Evolutionary conservation across 2,888 invertebrate species (phyloP).

Genomic region (Drosophila tripunctata): DNA sequence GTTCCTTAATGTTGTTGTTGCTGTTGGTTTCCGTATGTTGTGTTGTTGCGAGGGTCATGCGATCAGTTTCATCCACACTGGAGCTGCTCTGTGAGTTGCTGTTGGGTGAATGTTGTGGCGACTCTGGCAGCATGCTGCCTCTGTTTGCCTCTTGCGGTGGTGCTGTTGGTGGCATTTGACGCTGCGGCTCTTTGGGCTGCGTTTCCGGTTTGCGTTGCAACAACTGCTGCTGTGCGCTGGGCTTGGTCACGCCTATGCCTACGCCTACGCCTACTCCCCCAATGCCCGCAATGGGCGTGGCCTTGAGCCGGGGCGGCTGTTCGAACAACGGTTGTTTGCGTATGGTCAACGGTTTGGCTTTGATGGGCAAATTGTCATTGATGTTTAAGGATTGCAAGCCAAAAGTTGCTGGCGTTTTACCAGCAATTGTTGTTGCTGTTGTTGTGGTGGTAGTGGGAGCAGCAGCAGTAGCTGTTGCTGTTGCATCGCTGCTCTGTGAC

Average conservation of each 20-base stretch:
- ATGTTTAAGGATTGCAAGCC: slow-evolving; percentile 81
- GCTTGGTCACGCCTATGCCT: slow-evolving; percentile 72
- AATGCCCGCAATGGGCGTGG: slow-evolving; percentile 83
- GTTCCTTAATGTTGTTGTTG: slow-evolving; percentile 85
- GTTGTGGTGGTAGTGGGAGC: slow-evolving; percentile 53
- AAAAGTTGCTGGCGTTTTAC: slow-evolving; percentile 36
- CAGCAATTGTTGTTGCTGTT: slow-evolving; percentile 11
- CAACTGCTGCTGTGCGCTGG: slow-evolving; percentile 17
- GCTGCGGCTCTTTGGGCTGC: slow-evolving; percentile 22
- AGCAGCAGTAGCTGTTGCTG: slow-evolving; percentile 68
- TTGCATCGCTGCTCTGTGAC: slow-evolving; percentile 75
- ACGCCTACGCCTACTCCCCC: slow-evolving; percentile 28
- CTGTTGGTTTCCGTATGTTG: slow-evolving; percentile 29
- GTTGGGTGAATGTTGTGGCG: slow-evolving; percentile 62
- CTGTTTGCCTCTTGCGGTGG: slow-evolving; percentile 22
- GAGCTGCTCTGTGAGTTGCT: slow-evolving; percentile 80
- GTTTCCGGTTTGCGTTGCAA: slow-evolving; percentile 39
- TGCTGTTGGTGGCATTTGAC: slow-evolving; percentile 13
- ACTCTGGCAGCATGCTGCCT: slow-evolving; percentile 23
- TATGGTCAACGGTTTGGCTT: slow-evolving; percentile 93
- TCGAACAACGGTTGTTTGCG: slow-evolving; percentile 93
- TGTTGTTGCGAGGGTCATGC: slow-evolving; percentile 37
- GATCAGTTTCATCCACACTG: slow-evolving; percentile 82
- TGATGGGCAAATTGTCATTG: slow-evolving; percentile 86
- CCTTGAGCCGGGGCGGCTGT: slow-evolving; percentile 91